Evolutionary conservation across 2,797 vertebrate genomes (phyloP), one percentile per base, ranked within the genome.

Genomic region (Sebastes flavidus): DNA sequence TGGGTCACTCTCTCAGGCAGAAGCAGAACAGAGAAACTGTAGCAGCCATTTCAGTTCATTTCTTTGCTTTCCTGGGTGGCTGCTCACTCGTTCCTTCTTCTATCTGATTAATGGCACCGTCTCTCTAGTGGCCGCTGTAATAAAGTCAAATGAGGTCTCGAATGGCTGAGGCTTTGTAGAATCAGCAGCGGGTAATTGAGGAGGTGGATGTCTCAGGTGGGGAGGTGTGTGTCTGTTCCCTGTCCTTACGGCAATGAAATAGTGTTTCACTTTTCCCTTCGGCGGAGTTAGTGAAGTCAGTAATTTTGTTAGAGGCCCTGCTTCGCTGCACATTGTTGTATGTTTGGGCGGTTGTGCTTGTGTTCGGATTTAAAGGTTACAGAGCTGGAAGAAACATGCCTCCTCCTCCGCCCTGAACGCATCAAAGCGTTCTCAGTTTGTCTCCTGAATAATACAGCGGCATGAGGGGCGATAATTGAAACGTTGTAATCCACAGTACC

Each of bases 121-220:
- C 80, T 88, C 86, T 86, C 87, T 20, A 30, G 85, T 88, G 84
- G 91, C 72, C 29, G 55, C 77, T 75, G 86, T 91, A 91, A 94
- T 94, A 91, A 93, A 93, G 90, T 93, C 88, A 92, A 89, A 94
- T 89, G 90, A 92, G 84, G 83, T 89, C 90, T 90, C 69, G 38
- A 86, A 84, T 81, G 90, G 88, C 86, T 79, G 62, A 82, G 81
- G 80, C 87, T 90, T 89, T 91, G 91, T 89, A 85, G 89, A 90
- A 88, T 91, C 87, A 87, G 92, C 89, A 88, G 86, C 59, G 80
- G 87, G 68, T 91, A 92, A 92, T 89, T 87, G 90, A 90, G 85
- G 88, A 85, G 79, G 87, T 82, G 86, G 83, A 74, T 71, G 77
- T 87, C 90, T 89, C 92, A 84, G 88, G 83, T 88, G 88, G 65